A percentile compares a stretch with the other conserved stretches of the same genome.
phyloP scores from a whole-genome alignment of 2,797 vertebrate genomes.

The Babyrousa celebensis region DNA sequence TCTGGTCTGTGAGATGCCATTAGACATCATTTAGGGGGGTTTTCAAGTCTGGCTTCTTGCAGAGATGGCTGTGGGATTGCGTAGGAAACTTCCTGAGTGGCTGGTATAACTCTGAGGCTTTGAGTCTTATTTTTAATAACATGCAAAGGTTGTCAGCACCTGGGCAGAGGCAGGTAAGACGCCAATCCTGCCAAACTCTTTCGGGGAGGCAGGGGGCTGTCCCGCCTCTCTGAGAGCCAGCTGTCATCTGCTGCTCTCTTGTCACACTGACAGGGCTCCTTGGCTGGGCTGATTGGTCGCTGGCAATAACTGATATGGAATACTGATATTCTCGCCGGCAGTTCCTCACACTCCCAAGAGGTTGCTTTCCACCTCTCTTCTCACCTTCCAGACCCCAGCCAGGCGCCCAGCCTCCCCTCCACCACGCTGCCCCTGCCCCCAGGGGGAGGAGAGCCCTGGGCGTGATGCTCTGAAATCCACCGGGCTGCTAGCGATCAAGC shows the following conservation, averaged over 20 bases:
- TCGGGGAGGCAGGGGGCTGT: background rate
- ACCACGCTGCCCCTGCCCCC: conserved; percentile 51
- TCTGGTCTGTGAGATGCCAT: background rate
- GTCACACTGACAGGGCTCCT: conserved; percentile 90
- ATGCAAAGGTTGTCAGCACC: conserved; percentile 4
- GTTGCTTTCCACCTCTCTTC: conserved; percentile 83
- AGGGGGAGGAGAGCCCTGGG: conserved; percentile 81
- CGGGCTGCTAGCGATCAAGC: conserved; percentile 85
- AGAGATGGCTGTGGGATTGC: background rate
- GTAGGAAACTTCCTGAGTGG: conserved; percentile 40
- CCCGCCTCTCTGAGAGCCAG: background rate
- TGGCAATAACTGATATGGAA: conserved; percentile 90
- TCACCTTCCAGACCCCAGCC: conserved; percentile 57
- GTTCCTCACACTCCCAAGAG: conserved; percentile 86
- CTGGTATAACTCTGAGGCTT: background rate
- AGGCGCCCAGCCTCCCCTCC: background rate
- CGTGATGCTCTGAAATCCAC: conserved; percentile 80
- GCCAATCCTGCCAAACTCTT: background rate
- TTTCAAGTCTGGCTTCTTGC: background rate
- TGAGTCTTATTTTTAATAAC: conserved; percentile 1
- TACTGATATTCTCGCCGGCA: conserved; percentile 89
- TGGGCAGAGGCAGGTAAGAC: background rate
- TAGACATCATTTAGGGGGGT: background rate
- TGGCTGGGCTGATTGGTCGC: conserved; percentile 92
- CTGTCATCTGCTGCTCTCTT: conserved; percentile 88